phyloP scores from a whole-genome alignment of 2,888 invertebrate genomes.

The Catonia carolina region DNA sequence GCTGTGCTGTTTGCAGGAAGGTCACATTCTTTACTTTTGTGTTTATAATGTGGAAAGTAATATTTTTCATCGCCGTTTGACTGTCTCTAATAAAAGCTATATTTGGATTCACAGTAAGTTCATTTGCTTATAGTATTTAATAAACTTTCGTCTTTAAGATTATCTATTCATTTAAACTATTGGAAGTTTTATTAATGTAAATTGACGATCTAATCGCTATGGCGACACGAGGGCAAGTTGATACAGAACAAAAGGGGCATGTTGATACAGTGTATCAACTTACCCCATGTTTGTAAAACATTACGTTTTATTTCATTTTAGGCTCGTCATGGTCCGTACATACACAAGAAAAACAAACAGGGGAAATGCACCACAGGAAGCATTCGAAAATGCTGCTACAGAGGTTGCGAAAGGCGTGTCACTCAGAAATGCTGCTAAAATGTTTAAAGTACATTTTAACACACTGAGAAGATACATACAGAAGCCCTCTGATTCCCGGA shows the following conservation, averaged over 20 bases:
- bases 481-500: not conserved
- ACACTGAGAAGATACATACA: not conserved
- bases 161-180: too few species aligned
- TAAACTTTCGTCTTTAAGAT: too few species aligned
- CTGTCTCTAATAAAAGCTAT: too few species aligned
- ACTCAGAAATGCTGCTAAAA: not conserved
- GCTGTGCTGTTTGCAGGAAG: too few species aligned
- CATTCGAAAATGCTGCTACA: not conserved
- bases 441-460: not conserved
- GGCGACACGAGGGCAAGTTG: not conserved
- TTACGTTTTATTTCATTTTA: not conserved
- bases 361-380: not conserved
- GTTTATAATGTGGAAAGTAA: too few species aligned
- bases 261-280: not conserved
- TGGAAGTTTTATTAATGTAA: too few species aligned
- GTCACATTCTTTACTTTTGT: too few species aligned
- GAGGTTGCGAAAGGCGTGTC: not conserved
- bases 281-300: not conserved
- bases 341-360: not conserved
- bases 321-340: not conserved
- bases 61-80: too few species aligned
- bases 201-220: too few species aligned
- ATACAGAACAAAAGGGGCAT: not conserved
- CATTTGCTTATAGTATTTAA: too few species aligned
- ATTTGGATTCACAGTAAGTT: too few species aligned